Percentiles rank a stretch among this genome's conserved stretches.
phyloP scores from a whole-genome alignment of 2,888 invertebrate genomes.

The Tinea semifulvella region DNA sequence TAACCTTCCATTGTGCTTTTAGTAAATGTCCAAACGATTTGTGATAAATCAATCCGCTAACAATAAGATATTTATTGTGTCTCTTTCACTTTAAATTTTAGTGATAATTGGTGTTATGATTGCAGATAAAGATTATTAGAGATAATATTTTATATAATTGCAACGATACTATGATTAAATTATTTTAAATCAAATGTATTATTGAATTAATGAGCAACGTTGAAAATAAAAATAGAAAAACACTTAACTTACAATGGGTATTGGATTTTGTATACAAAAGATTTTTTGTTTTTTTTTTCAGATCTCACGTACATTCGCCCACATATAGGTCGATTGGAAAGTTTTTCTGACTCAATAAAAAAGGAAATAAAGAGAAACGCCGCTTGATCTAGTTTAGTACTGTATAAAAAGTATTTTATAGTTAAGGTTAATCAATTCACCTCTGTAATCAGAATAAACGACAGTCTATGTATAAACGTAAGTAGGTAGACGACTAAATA shows the following conservation, averaged over 20 bases:
- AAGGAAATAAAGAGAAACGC: slow-evolving; percentile 3
- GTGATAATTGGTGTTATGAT: slow-evolving; percentile 10
- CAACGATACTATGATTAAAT: too few species aligned
- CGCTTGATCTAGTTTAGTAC: slow-evolving; percentile 4
- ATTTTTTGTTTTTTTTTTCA: too few species aligned
- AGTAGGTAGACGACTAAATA: background rate
- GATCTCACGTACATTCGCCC: too few species aligned
- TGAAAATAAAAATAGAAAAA: too few species aligned
- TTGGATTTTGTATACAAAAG: too few species aligned
- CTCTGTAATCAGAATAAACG: background rate
- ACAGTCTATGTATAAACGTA: background rate
- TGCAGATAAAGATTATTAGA: background rate
- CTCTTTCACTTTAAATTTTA: slow-evolving; percentile 4
- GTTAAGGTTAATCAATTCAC: slow-evolving; percentile 8
- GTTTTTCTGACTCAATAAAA: background rate
- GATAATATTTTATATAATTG: too few species aligned
- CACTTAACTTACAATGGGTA: too few species aligned
- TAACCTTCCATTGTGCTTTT: slow-evolving; percentile 11
- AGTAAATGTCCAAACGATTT: slow-evolving; percentile 11
- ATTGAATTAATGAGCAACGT: too few species aligned
- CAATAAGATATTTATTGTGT: slow-evolving; percentile 9
- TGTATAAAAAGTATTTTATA: slow-evolving; percentile 3
- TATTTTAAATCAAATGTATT: too few species aligned
- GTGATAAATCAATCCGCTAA: slow-evolving; percentile 12
- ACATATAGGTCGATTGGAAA: slow-evolving; percentile 1